Evolutionary conservation across 2,113 vertebrate genomes (phyloP).

Genomic region (Holacanthus passer): DNA sequence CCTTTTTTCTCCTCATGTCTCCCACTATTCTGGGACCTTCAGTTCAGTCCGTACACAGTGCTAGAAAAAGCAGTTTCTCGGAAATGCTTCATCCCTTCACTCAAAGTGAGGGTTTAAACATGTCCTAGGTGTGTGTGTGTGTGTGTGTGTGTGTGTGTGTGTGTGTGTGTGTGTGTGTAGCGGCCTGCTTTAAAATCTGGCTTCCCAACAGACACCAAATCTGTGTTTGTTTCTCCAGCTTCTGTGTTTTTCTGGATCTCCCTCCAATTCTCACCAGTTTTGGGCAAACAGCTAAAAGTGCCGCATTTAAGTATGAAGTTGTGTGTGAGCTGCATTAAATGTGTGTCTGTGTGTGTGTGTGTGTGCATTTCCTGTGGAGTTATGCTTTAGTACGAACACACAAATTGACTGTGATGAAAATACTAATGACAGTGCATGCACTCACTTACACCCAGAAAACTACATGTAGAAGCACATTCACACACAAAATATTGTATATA

Average conservation of each 20-base stretch:
- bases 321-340: slow-evolving; percentile 24
- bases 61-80: slow-evolving; percentile 17
- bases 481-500: background rate
- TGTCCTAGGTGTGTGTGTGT: background rate
- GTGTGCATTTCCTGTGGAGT: slow-evolving; percentile 14
- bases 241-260: slow-evolving; percentile 60
- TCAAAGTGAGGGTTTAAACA: slow-evolving; percentile 26
- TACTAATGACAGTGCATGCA: slow-evolving; percentile 31
- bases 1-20: slow-evolving; percentile 12
- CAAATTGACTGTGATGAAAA: slow-evolving; percentile 33
- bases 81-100: slow-evolving; percentile 16
- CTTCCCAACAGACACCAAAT: slow-evolving; percentile 58
- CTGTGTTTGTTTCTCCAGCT: slow-evolving; percentile 63
- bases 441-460: slow-evolving; percentile 33
- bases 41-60: slow-evolving; percentile 12
- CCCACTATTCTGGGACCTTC: slow-evolving; percentile 24
- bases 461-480: background rate
- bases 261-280: slow-evolving; percentile 60
- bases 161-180: background rate
- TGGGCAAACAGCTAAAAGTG: slow-evolving; percentile 63
- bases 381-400: slow-evolving; percentile 36
- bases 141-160: slow-evolving; percentile 12
- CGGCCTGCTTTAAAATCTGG: slow-evolving; percentile 56
- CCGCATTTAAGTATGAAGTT: slow-evolving; percentile 40
- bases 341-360: slow-evolving; percentile 2